Evolutionary conservation across 2,888 invertebrate species (phyloP).

Genomic region (Caenorhabditis wallacei): DNA sequence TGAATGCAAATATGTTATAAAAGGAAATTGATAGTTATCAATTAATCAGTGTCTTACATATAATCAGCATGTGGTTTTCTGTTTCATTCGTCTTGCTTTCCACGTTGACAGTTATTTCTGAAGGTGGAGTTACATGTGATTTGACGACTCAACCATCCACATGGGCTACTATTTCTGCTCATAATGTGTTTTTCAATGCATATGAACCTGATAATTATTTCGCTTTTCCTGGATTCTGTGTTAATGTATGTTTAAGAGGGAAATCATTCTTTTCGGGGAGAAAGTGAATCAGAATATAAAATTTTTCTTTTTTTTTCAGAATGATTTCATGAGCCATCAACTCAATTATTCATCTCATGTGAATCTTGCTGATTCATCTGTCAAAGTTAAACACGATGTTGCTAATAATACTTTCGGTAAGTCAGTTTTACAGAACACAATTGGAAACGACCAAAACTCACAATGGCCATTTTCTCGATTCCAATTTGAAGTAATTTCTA

Average conservation of each 20-base stretch:
- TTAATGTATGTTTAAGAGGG: constrained; percentile 32
- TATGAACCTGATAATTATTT: constrained; percentile 45
- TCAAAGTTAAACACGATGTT: constrained; percentile 32
- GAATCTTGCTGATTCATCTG: constrained; percentile 36
- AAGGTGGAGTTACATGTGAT: constrained; percentile 42
- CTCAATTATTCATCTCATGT: constrained; percentile 59
- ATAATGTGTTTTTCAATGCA: constrained; percentile 60
- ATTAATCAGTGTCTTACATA: constrained; percentile 19
- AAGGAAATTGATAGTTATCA: not conserved
- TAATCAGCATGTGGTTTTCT: constrained; percentile 39
- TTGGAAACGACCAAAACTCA: not conserved
- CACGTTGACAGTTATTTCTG: not conserved
- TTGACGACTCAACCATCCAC: constrained; percentile 29
- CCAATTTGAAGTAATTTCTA: too few species aligned
- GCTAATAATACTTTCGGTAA: constrained; percentile 30
- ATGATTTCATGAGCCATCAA: constrained; percentile 53
- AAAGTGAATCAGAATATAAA: too few species aligned
- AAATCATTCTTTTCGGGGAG: too few species aligned
- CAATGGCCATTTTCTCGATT: too few species aligned
- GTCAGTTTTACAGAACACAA: too few species aligned
- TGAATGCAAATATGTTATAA: constrained; percentile 20
- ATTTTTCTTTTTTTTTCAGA: too few species aligned
- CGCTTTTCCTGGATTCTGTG: constrained; percentile 42
- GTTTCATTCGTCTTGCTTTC: constrained; percentile 31
- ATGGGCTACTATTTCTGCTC: constrained; percentile 48